These are phyloP conservation scores for Leptinotarsa texana DNA, from an alignment of 1,140 invertebrate species.

Conservation along the genomic window DNA sequence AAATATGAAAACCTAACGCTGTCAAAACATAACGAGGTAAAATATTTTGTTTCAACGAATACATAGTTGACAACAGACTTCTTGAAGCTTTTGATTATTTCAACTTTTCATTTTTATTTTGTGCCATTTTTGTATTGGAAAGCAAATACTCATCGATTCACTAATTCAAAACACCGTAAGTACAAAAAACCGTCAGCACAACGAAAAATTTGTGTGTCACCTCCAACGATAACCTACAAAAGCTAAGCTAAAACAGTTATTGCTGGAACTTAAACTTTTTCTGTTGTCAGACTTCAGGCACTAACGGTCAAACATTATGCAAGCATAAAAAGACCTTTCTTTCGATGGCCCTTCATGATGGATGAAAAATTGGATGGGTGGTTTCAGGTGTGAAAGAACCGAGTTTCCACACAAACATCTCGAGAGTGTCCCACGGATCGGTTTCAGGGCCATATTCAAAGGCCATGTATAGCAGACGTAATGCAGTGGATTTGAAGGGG, in stretches of 20 bases:
- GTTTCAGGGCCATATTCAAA: too few relatives aligned
- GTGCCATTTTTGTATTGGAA: background rate
- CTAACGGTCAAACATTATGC: conserved; percentile 15
- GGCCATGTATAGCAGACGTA: too few relatives aligned
- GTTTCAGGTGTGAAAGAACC: background rate
- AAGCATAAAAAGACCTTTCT: conserved; percentile 10
- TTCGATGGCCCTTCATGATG: background rate
- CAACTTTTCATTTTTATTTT: background rate
- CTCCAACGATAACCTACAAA: conserved; percentile 11
- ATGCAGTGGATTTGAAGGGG: too few relatives aligned
- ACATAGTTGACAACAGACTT: too few relatives aligned
- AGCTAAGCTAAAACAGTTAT: conserved; percentile 21
- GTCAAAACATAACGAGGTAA: too few relatives aligned
- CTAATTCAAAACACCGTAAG: background rate
- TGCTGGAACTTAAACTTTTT: conserved; percentile 17
- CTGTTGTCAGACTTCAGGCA: conserved; percentile 14
- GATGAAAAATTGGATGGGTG: background rate
- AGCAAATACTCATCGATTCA: background rate
- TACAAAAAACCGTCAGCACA: background rate
- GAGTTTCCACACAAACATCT: too few relatives aligned
- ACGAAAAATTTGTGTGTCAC: conserved; percentile 13
- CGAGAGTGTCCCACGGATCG: too few relatives aligned
- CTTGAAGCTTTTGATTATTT: background rate
- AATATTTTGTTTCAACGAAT: too few relatives aligned
- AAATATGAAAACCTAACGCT: too few relatives aligned